phyloP scores from a whole-genome alignment of 2,888 invertebrate species.

The Gymnoscelis rufifasciata region DNA sequence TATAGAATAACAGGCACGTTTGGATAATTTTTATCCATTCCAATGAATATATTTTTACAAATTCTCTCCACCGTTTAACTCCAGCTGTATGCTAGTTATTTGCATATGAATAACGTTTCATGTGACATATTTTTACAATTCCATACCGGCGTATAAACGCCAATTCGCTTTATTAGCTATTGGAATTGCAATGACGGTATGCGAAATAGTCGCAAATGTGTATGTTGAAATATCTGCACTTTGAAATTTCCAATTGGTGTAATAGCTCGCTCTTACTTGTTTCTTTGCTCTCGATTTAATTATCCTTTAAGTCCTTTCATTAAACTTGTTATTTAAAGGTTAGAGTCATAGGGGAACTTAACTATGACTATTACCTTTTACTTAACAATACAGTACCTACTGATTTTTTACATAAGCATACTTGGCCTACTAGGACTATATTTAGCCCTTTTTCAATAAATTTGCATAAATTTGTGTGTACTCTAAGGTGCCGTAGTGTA shows the following conservation, averaged over 20 bases:
- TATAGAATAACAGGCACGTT: conserved; percentile 30
- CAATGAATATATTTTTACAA: conserved; percentile 63
- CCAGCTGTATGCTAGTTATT: conserved; percentile 55
- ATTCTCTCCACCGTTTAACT: conserved; percentile 59
- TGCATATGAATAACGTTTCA: conserved; percentile 64
- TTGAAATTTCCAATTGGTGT: not conserved
- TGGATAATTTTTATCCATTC: conserved; percentile 51
- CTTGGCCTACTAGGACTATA: too few species aligned
- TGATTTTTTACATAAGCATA: too few species aligned
- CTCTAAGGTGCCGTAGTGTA: too few species aligned
- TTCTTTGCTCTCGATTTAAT: too few species aligned
- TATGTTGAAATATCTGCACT: not conserved
- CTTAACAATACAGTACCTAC: too few species aligned
- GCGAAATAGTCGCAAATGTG: not conserved
- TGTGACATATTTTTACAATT: conserved; percentile 53
- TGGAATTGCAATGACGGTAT: conserved; percentile 16
- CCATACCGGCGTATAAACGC: conserved; percentile 38
- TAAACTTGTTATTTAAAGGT: too few species aligned
- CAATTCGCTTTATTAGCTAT: conserved; percentile 31
- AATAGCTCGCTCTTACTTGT: too few species aligned
- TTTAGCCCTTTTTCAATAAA: too few species aligned
- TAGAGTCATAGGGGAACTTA: too few species aligned
- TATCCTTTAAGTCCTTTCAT: too few species aligned
- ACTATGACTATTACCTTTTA: too few species aligned
- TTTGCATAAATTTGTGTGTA: too few species aligned